phyloP scores from a whole-genome alignment of 1,140 invertebrate genomes.

The Nilaparvata lugens region DNA sequence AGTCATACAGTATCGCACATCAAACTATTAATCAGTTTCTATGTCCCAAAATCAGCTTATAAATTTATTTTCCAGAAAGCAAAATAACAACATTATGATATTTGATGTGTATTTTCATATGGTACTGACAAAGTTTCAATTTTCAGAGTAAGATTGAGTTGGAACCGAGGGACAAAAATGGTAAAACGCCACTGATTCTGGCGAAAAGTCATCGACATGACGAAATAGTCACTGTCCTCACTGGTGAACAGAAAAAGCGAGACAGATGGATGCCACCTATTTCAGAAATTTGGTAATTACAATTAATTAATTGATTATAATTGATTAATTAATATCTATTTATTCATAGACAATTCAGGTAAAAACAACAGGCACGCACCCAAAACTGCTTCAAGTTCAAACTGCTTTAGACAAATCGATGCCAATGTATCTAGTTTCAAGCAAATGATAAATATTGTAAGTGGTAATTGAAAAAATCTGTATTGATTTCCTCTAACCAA shows the following conservation, averaged over 20 bases:
- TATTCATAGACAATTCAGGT: too few species aligned
- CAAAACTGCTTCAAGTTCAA: too few species aligned
- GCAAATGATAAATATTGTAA: too few species aligned
- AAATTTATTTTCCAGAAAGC: constrained; percentile 4
- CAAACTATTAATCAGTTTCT: too few species aligned
- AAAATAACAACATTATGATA: too few species aligned
- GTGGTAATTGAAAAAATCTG: too few species aligned
- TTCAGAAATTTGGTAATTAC: constrained; percentile 67
- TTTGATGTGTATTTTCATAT: too few species aligned
- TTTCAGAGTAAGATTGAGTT: constrained; percentile 70
- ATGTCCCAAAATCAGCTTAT: background rate
- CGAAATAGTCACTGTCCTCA: constrained; percentile 70
- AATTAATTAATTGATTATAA: background rate
- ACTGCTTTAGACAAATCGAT: too few species aligned
- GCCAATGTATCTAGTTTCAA: too few species aligned
- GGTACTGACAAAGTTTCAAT: too few species aligned
- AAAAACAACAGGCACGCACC: background rate
- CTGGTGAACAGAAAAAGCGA: constrained; percentile 67
- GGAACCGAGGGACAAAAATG: constrained; percentile 79
- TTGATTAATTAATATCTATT: background rate
- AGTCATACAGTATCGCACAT: too few species aligned
- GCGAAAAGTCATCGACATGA: constrained; percentile 78
- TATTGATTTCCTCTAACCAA: too few species aligned
- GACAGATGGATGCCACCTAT: constrained; percentile 76
- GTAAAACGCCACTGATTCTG: constrained; percentile 79